phyloP scores from a whole-genome alignment of 1,140 invertebrate genomes.

The Drosophila ohnishii region DNA sequence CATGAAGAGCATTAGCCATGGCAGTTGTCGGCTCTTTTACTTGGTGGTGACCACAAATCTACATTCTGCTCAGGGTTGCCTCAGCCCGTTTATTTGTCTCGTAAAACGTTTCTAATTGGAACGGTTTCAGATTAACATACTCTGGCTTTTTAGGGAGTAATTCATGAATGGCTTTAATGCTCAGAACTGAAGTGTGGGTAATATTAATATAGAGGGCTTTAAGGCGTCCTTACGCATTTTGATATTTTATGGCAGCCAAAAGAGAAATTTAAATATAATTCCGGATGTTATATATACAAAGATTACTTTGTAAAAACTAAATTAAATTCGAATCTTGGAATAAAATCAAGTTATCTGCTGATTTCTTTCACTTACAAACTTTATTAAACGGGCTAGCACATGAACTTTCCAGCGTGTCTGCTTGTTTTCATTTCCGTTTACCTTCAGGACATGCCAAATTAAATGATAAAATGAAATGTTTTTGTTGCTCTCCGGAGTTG shows the following conservation, averaged over 20 bases:
- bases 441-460: conserved; percentile 51
- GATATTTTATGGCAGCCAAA: not conserved
- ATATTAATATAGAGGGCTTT: not conserved
- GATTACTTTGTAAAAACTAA: not conserved
- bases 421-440: conserved; percentile 35
- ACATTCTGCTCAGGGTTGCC: conserved; percentile 33
- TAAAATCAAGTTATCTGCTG: not conserved
- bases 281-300: not conserved
- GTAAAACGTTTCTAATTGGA: conserved; percentile 49
- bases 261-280: not conserved
- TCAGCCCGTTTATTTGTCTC: conserved; percentile 14
- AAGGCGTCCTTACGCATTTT: not conserved
- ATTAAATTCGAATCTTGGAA: not conserved
- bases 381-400: conserved; percentile 12
- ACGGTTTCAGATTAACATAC: conserved; percentile 25
- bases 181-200: not conserved
- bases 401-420: not conserved
- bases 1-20: conserved; percentile 60
- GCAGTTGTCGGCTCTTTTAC: conserved; percentile 60
- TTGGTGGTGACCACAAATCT: conserved; percentile 49
- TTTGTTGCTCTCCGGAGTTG: conserved; percentile 41
- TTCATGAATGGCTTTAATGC: conserved; percentile 10
- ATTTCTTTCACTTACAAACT: conserved; percentile 16
- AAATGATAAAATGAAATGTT: conserved; percentile 48
- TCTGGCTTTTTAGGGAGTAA: conserved; percentile 8